phyloP scores from a whole-genome alignment of 2,797 vertebrate species.

The Cottoperca gobio region DNA sequence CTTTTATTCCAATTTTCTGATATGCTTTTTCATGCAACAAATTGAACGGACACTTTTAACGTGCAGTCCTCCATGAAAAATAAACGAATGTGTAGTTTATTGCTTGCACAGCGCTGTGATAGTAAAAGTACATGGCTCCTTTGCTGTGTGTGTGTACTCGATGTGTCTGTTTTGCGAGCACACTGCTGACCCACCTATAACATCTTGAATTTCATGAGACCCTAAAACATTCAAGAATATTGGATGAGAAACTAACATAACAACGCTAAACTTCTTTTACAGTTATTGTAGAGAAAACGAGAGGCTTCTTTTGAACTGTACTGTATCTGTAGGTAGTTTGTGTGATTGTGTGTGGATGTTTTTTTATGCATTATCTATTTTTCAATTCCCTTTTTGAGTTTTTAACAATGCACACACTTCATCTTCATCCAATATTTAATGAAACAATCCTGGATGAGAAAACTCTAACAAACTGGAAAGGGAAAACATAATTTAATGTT shows the following conservation, averaged over 20 bases:
- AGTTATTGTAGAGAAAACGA: not conserved
- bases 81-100: not conserved
- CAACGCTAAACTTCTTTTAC: constrained; percentile 11
- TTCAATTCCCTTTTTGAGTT: not conserved
- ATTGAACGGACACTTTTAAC: not conserved
- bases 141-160: not conserved
- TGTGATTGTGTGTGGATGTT: too few species aligned
- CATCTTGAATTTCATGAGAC: constrained; percentile 8
- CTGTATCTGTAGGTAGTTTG: not conserved
- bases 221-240: not conserved
- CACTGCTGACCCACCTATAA: not conserved
- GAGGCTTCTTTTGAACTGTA: not conserved
- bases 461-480: constrained; percentile 13
- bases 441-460: not conserved
- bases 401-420: not conserved
- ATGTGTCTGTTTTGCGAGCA: not conserved
- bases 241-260: constrained; percentile 10
- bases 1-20: not conserved
- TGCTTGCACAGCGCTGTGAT: not conserved
- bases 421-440: not conserved
- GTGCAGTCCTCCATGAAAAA: not conserved
- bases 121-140: not conserved
- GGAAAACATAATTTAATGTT: too few species aligned
- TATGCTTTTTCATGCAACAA: constrained; percentile 23
- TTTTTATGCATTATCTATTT: not conserved